Conservation (phyloP, 2,888 invertebrate species). For the Ormyrus pomaceus region DNA sequence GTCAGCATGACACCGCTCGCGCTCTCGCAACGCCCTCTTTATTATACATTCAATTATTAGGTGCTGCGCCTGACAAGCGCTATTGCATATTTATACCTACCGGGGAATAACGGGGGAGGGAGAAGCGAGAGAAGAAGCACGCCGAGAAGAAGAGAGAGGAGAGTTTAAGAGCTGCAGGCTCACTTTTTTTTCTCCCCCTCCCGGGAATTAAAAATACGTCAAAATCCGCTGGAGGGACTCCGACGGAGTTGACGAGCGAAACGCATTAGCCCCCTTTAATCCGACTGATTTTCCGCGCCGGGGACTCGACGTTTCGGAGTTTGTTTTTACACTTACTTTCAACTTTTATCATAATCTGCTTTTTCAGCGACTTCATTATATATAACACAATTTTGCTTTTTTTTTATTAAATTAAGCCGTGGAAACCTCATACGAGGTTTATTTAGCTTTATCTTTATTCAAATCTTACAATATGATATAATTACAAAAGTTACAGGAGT, state of each 20-base stretch:
- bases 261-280: constrained; percentile 40
- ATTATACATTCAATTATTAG: constrained; percentile 75
- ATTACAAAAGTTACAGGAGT: too few species aligned
- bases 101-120: constrained; percentile 61
- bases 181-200: constrained; percentile 16
- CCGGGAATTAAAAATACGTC: constrained; percentile 52
- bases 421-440: too few species aligned
- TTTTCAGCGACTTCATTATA: too few species aligned
- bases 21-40: constrained; percentile 72
- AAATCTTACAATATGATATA: too few species aligned
- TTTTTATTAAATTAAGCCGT: too few species aligned
- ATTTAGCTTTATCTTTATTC: too few species aligned
- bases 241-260: constrained; percentile 23
- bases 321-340: background rate
- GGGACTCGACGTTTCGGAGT: background rate
- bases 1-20: constrained; percentile 68
- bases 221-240: constrained; percentile 19
- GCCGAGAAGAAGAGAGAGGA: constrained; percentile 64
- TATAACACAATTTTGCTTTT: too few species aligned
- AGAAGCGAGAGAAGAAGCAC: too few species aligned
- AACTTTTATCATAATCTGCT: background rate
- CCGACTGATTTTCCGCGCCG: constrained; percentile 14
- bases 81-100: constrained; percentile 74
- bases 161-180: constrained; percentile 30
- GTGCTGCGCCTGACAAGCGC: constrained; percentile 73